phyloP scores from a whole-genome alignment of 2,888 invertebrate species.

The Pteria penguin region DNA sequence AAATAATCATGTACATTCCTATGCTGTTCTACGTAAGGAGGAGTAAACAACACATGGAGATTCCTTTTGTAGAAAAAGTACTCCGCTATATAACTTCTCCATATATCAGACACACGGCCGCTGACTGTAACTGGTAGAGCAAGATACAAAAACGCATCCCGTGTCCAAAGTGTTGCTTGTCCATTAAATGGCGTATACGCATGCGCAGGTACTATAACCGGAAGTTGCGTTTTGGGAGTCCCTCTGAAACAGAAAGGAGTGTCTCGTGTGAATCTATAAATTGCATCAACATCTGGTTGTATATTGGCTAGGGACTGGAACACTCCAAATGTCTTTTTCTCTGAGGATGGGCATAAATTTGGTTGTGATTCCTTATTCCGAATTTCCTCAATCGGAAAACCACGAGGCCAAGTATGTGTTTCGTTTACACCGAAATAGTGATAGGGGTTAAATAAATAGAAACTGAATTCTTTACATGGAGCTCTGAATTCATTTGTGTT shows the following conservation, averaged over 20 bases:
- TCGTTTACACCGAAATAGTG: too few species aligned
- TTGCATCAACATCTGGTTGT: constrained; percentile 40
- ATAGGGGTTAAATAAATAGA: too few species aligned
- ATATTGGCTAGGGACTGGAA: constrained; percentile 36
- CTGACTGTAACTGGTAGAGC: constrained; percentile 28
- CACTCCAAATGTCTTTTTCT: constrained; percentile 1
- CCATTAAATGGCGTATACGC: constrained; percentile 36
- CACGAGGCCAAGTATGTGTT: constrained; percentile 33
- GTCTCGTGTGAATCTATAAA: constrained; percentile 32
- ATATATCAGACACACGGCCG: constrained; percentile 36
- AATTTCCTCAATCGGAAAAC: constrained; percentile 31
- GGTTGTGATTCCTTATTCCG: constrained; percentile 3
- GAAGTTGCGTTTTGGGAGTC: background rate
- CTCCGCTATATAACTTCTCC: constrained; percentile 39
- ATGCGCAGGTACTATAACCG: constrained; percentile 14
- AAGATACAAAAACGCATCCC: constrained; percentile 22
- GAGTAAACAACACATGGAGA: constrained; percentile 13
- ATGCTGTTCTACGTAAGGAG: constrained; percentile 31
- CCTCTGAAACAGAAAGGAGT: constrained; percentile 30
- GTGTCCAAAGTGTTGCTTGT: constrained; percentile 34
- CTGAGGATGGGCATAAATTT: background rate
- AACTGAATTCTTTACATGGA: too few species aligned
- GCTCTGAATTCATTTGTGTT: too few species aligned
- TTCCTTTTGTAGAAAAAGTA: constrained; percentile 21
- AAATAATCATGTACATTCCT: constrained; percentile 28